Conservation (phyloP, 1,140 invertebrate genomes). For the Drosophila sechellia region DNA sequence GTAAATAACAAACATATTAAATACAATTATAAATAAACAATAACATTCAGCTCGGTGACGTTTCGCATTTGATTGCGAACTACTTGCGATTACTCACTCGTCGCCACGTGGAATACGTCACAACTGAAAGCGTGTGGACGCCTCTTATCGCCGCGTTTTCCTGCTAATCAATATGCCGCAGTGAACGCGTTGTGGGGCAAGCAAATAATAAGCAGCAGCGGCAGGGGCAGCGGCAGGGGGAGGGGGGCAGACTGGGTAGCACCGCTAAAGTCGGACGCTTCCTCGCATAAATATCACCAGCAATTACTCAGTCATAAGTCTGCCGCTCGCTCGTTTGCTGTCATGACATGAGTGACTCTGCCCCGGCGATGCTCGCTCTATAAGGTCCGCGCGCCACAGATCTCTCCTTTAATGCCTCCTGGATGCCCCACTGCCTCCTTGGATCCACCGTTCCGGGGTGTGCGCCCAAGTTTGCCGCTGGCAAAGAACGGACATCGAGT, state of each 20-base stretch:
- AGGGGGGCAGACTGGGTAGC: slow-evolving; percentile 10
- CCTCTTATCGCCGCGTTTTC: background rate
- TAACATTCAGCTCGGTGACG: background rate
- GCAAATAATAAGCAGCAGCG: slow-evolving; percentile 60
- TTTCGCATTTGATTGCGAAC: background rate
- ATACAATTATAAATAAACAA: background rate
- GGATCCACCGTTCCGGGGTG: slow-evolving; percentile 4
- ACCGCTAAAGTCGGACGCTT: slow-evolving; percentile 70
- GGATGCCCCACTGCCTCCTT: background rate
- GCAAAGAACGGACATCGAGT: slow-evolving; percentile 56
- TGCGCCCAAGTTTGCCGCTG: slow-evolving; percentile 66
- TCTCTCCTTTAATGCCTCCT: slow-evolving; percentile 61
- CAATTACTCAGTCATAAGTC: slow-evolving; percentile 85
- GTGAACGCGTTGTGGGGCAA: slow-evolving; percentile 53
- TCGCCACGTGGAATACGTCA: background rate
- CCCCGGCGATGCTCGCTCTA: slow-evolving; percentile 67
- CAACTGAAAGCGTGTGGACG: background rate
- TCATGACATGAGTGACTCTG: slow-evolving; percentile 82
- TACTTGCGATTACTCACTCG: background rate
- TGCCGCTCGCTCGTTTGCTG: slow-evolving; percentile 81
- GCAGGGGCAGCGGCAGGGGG: slow-evolving; percentile 1
- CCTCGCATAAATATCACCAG: slow-evolving; percentile 84
- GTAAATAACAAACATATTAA: too few species aligned
- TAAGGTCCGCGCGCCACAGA: slow-evolving; percentile 70
- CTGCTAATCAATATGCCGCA: slow-evolving; percentile 56